These are phyloP conservation scores for Matsumurasca onukii DNA, from an alignment of 1,140 invertebrate species.

Conservation along the genomic window DNA sequence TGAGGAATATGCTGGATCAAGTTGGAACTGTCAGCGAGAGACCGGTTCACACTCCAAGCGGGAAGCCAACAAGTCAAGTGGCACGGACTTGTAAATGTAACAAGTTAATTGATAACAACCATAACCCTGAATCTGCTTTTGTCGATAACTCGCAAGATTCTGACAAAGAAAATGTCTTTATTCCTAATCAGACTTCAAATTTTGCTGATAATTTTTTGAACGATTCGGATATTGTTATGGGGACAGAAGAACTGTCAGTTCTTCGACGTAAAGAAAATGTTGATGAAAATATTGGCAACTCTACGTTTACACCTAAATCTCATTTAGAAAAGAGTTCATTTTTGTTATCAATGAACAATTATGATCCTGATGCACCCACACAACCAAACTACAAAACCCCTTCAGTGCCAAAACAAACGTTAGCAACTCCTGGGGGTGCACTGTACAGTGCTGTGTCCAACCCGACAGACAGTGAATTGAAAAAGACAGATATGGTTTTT, in stretches of 20 bases:
- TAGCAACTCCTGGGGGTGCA: not conserved
- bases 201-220: not conserved
- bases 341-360: no score
- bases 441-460: not conserved
- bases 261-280: not conserved
- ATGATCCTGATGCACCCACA: conserved; percentile 4
- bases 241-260: not conserved
- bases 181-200: not conserved
- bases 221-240: conserved; percentile 8
- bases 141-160: conserved; percentile 1
- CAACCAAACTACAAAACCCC: conserved; percentile 13
- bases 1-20: not conserved
- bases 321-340: not conserved
- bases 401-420: not conserved
- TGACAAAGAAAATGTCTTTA: conserved; percentile 2
- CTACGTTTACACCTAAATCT: not conserved
- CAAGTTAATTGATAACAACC: no score
- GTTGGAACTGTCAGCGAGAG: not conserved
- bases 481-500: not conserved
- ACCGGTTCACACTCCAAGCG: no score
- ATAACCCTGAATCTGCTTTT: no score
- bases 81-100: no score
- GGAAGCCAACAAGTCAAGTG: no score
- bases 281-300: not conserved
- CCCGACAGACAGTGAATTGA: conserved; percentile 6